These are phyloP conservation scores for Graptemys geographica DNA, from an alignment of 2,797 vertebrate species.

Conservation along the genomic window DNA sequence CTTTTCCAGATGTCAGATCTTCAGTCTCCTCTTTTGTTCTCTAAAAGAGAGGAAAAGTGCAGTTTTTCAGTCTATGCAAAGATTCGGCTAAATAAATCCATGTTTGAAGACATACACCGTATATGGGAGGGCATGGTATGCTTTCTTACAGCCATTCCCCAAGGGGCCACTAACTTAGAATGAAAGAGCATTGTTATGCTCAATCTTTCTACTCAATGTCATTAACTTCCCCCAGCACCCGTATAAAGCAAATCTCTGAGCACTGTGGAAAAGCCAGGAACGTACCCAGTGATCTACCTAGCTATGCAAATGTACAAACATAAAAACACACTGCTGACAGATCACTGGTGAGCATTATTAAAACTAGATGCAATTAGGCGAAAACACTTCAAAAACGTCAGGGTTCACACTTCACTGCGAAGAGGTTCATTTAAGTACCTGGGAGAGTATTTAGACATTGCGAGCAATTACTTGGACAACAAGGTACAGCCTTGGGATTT, in stretches of 20 bases:
- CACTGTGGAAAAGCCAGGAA: background rate
- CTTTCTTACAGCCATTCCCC: background rate
- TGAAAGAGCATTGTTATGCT: background rate
- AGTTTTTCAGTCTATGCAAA: background rate
- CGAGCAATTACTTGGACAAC: background rate
- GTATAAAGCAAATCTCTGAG: background rate
- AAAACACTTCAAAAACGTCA: background rate
- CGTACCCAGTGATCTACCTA: background rate
- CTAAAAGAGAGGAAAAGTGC: conserved; percentile 47
- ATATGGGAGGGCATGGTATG: background rate
- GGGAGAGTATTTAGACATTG: too few species aligned
- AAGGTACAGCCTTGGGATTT: background rate
- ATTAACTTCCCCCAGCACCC: background rate
- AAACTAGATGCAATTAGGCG: background rate
- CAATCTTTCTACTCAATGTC: background rate
- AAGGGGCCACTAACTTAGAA: background rate
- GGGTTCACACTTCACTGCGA: background rate
- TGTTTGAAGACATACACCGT: background rate
- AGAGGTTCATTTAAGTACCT: background rate
- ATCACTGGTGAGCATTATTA: background rate
- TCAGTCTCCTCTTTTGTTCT: conserved; percentile 73
- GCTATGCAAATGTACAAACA: background rate
- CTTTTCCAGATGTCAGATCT: conserved; percentile 56
- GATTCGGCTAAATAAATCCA: background rate
- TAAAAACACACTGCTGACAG: background rate